Evolutionary conservation across 2,797 vertebrate genomes (phyloP).

Genomic region (Gadopsis bispinosus): DNA sequence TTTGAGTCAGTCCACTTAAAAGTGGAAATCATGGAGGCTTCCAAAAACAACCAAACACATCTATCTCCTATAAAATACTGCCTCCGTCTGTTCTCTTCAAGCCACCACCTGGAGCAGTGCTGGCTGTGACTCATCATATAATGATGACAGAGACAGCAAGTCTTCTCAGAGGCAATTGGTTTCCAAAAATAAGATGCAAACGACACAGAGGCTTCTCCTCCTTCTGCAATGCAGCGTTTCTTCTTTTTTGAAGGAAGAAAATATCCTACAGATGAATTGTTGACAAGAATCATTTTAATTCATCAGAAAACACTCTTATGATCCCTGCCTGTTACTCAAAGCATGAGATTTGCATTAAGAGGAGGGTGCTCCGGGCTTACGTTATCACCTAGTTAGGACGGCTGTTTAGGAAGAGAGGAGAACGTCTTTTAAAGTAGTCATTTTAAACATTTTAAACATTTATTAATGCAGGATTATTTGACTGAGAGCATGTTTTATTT

Average conservation of each 20-base stretch:
- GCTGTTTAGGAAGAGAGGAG: slow-evolving; percentile 27
- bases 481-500: neutral
- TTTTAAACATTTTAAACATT: too few relatives aligned
- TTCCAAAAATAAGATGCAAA: slow-evolving; percentile 61
- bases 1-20: neutral
- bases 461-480: slow-evolving; percentile 35
- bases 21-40: neutral
- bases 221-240: slow-evolving; percentile 72
- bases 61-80: neutral
- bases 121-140: slow-evolving; percentile 49
- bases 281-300: slow-evolving; percentile 50
- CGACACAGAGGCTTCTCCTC: slow-evolving; percentile 36
- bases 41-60: slow-evolving; percentile 4
- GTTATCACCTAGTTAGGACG: slow-evolving; percentile 41
- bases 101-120: slow-evolving; percentile 48
- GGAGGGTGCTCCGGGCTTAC: slow-evolving; percentile 30
- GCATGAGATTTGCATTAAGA: slow-evolving; percentile 25
- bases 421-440: slow-evolving; percentile 1
- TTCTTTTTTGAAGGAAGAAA: slow-evolving; percentile 18
- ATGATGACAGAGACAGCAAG: slow-evolving; percentile 57
- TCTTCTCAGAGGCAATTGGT: slow-evolving; percentile 44
- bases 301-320: slow-evolving; percentile 30
- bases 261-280: slow-evolving; percentile 24
- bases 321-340: slow-evolving; percentile 53
- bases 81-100: neutral